Evolutionary conservation across 1,140 invertebrate species (phyloP), one percentile per base, ranked within the genome.

Genomic region (Spodoptera litura): DNA sequence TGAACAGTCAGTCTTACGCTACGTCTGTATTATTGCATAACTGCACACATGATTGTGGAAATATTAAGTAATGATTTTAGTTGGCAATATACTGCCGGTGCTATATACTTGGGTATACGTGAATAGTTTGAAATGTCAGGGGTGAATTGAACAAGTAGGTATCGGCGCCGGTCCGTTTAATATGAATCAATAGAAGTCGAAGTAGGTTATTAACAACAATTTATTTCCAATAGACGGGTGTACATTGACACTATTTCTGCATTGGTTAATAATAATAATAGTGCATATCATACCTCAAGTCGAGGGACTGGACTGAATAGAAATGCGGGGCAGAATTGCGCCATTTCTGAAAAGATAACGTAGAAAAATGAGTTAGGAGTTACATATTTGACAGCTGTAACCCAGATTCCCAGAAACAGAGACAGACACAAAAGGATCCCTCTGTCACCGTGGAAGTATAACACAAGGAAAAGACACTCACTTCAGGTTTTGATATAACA

Each of bases 181-280:
- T 88, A 85, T 83, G 90, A 89, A 93, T 93, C 92, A 94, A 94
- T 94, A 94, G 85, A 80, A 90, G 86, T 91, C 81, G 85, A 90
- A 89, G 61, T 82, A 80, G 87, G 68, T 86, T 84, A 91, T 90
- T 91, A 83, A 84, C 58, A 86, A 80, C 85, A 90, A 93, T 93
- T 91, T 85, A 88, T 90, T 91, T 87, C 84, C 76, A 90, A 92
- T 92, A 87, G 85, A 83, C 70, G 82, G 81, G 74, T 83, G 78
- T 53, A 51, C 64, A 10, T 64, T 83, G 83, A 79, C 77, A 81
- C 59, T 70, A 75, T 81, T 76, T 62, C 49, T 80, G 71, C 56
- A 68, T 61, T 75, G 31, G 59, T 52, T 53, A 13, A 13, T 20
- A 72, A 59, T 56, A 62, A 15, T 58, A 31, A 49, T 38, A 49